Conservation (phyloP, 2,797 vertebrate genomes). For the Arctocebus calabarensis region DNA sequence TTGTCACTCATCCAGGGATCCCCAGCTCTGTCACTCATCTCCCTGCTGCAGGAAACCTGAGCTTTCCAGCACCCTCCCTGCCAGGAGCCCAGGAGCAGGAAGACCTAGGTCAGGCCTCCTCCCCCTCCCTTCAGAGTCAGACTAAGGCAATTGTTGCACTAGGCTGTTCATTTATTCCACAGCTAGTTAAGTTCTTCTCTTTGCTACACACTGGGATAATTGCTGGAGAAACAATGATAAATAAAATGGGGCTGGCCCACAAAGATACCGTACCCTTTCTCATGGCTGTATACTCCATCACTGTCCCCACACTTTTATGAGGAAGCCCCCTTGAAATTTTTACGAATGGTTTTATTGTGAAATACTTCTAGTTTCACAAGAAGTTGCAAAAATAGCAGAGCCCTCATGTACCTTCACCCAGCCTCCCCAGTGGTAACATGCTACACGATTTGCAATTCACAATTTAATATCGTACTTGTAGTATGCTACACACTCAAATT, state of each 20-base stretch:
- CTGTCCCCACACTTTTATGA: neutral
- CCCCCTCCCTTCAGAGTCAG: neutral
- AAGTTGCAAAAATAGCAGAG: neutral
- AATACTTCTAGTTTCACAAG: slow-evolving; percentile 8
- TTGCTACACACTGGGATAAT: neutral
- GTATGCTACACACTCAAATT: neutral
- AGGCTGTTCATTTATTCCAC: neutral
- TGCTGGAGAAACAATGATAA: neutral
- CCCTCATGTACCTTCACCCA: neutral
- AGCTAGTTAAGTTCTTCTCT: neutral
- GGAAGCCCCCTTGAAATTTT: neutral
- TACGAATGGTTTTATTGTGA: neutral
- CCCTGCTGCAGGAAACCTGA: neutral
- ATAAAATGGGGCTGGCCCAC: neutral
- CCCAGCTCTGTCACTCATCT: slow-evolving; percentile 26
- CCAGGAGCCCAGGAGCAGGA: neutral
- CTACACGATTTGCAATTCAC: neutral
- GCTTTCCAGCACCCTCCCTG: neutral
- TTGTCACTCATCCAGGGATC: slow-evolving; percentile 29
- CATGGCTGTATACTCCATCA: neutral
- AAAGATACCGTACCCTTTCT: neutral
- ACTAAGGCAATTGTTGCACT: neutral
- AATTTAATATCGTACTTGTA: neutral
- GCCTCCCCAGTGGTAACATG: neutral
- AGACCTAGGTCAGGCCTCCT: neutral